A percentile compares a stretch with the other conserved stretches of the same genome.
Evolutionary conservation across 2,888 invertebrate genomes (phyloP).

Genomic region (Cloeon dipterum): DNA sequence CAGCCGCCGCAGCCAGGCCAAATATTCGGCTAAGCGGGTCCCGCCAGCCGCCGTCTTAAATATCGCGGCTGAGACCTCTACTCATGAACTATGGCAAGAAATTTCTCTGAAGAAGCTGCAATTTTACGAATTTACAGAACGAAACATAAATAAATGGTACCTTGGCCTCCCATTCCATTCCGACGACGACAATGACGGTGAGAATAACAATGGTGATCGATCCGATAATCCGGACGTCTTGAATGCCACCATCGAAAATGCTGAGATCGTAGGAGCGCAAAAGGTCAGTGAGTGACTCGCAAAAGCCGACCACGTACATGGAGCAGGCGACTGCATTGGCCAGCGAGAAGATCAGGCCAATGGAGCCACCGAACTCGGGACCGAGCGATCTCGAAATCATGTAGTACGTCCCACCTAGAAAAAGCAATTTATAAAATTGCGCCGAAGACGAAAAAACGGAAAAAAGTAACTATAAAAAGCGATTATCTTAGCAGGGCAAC

Average conservation of each 20-base stretch:
- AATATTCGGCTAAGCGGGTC: too few species aligned
- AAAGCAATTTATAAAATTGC: constrained; percentile 6
- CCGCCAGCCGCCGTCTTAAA: too few species aligned
- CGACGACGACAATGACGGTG: constrained; percentile 72
- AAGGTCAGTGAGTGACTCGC: constrained; percentile 64
- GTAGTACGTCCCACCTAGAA: constrained; percentile 86
- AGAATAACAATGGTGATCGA: constrained; percentile 60
- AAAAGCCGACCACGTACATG: constrained; percentile 97
- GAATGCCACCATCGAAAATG: constrained; percentile 40
- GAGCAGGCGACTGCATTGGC: constrained; percentile 93
- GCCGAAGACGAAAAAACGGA: too few species aligned
- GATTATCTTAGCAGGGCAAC: too few species aligned
- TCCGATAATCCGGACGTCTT: constrained; percentile 59
- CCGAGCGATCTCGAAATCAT: constrained; percentile 94
- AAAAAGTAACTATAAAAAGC: too few species aligned
- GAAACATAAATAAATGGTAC: constrained; percentile 17
- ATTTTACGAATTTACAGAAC: not conserved
- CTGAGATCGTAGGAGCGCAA: constrained; percentile 27
- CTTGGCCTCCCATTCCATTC: constrained; percentile 96
- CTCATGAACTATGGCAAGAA: too few species aligned
- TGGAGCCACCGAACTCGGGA: constrained; percentile 90
- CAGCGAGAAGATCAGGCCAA: constrained; percentile 85
- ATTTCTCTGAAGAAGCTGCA: not conserved
- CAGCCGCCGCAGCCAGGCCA: too few species aligned
- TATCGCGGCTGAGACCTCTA: too few species aligned